Percentiles rank a stretch among this genome's conserved stretches.
Conservation (phyloP, 2,113 vertebrate species). For the Stomatorhinus ivindoensis region DNA sequence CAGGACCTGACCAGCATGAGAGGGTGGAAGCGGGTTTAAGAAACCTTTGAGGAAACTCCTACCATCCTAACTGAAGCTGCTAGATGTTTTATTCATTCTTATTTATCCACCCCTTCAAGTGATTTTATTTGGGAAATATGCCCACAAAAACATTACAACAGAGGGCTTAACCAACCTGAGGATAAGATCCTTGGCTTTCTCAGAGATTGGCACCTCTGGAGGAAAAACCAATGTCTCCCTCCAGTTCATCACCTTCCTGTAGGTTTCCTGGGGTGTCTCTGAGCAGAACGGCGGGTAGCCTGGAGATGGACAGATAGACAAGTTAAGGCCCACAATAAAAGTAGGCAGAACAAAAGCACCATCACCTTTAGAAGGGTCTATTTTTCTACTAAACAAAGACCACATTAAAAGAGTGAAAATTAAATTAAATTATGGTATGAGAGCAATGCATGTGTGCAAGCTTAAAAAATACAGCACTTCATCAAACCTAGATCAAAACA, state of each 20-base stretch:
- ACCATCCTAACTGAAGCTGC: neutral
- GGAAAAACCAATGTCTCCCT: conserved; percentile 90
- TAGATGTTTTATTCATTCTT: neutral
- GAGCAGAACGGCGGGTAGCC: conserved; percentile 98
- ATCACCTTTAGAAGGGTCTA: neutral
- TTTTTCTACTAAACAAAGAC: neutral
- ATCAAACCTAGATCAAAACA: neutral
- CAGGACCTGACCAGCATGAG: neutral
- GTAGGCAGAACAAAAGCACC: neutral
- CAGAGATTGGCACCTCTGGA: conserved; percentile 94
- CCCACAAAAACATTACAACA: neutral
- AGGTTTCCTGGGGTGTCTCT: conserved; percentile 95
- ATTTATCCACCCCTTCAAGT: neutral
- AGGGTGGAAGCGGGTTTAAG: neutral
- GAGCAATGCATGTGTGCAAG: neutral
- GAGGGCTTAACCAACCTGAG: conserved; percentile 64
- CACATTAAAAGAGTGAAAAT: neutral
- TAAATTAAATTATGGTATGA: neutral
- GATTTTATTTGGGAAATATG: neutral
- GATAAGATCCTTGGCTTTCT: conserved; percentile 97
- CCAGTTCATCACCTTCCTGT: conserved; percentile 99
- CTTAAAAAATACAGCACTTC: neutral
- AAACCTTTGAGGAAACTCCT: neutral
- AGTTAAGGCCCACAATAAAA: neutral
- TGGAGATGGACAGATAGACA: conserved; percentile 34